Evolutionary conservation across 2,888 invertebrate species (phyloP), one percentile per base, ranked within the genome.

Genomic region (Athrips mouffetella): DNA sequence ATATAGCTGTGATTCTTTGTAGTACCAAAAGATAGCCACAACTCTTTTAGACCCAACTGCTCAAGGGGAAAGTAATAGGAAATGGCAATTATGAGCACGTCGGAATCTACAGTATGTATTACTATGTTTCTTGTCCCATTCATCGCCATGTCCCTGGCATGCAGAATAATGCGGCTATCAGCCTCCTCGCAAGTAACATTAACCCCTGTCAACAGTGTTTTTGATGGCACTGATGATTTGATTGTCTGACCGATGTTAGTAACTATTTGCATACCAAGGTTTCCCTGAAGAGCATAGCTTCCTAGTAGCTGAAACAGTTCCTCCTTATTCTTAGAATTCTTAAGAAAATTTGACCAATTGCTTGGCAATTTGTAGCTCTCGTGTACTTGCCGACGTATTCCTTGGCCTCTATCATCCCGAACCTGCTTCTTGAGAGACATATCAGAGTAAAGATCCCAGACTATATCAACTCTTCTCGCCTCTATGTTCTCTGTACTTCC

Each of bases 91-190:
- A 41, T 46, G 33, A 46, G 21, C 16, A 50, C 50, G 46, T 50
- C 50, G 46, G 41, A 50, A 46, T 50, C 50, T 47, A 50, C 45
- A 13, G 45, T 49, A 27, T 49, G 49, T 37, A 44, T 45, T 21
- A 47, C 37, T 16, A 50, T 41, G 16, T 20, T 50, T 50, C 47
- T 47, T 42, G 50, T 47, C 41, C 50, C 50, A 50, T 47, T 50
- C 16, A 47, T 16, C 13, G 33, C 47, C 47, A 47, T 50, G 33
- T 47, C 37, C 41, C 41, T 47, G 20, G 50, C 47, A 47, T 47
- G 47, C 41, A 41, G 47, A 47, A 50, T 47, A 50, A 31, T 33
- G 23, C 31, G 45, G 13, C 31, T 15, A 33, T 45, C 21, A 20
- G 33, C 45, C 46, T 42, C 49, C 35, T 44, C 49, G 20, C 33